Evolutionary conservation across 2,113 vertebrate species (phyloP).

Genomic region (Procavia capensis): DNA sequence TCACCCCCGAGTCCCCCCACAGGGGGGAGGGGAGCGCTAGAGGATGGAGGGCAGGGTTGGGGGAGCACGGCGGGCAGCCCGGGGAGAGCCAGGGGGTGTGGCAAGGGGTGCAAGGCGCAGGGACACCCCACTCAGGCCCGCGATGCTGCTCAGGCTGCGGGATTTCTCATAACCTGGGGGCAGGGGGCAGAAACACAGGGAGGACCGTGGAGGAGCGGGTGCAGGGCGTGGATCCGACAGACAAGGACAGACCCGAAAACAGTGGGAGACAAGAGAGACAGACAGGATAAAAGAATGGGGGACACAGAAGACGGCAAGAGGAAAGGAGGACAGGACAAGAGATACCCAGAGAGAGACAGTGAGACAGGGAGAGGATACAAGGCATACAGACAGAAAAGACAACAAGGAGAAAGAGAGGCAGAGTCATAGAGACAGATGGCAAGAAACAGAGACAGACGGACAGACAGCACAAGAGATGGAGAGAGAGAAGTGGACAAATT

Average conservation of each 20-base stretch:
- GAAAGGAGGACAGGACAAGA: neutral
- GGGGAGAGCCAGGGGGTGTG: constrained; percentile 91
- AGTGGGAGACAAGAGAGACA: neutral
- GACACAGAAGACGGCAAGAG: neutral
- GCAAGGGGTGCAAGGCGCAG: constrained; percentile 92
- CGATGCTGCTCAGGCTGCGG: constrained; percentile 95
- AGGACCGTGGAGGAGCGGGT: neutral
- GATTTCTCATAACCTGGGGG: constrained; percentile 93
- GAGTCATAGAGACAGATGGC: neutral
- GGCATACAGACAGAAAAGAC: neutral
- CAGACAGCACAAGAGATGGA: constrained; percentile 63
- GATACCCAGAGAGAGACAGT: neutral
- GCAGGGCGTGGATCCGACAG: neutral
- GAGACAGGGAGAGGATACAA: neutral
- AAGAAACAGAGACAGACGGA: neutral
- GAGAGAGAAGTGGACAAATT: constrained; percentile 73
- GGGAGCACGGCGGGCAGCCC: constrained; percentile 90
- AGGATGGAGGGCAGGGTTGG: constrained; percentile 95
- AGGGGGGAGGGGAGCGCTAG: constrained; percentile 84
- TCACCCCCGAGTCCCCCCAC: constrained; percentile 79
- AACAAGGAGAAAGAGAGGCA: neutral
- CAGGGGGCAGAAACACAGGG: constrained; percentile 60
- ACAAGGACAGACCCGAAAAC: constrained; percentile 39
- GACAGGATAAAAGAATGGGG: neutral
- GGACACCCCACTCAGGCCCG: constrained; percentile 92